Base-by-base conservation (phyloP, 2,113 vertebrate genomes). In the Agelaius phoeniceus region DNA sequence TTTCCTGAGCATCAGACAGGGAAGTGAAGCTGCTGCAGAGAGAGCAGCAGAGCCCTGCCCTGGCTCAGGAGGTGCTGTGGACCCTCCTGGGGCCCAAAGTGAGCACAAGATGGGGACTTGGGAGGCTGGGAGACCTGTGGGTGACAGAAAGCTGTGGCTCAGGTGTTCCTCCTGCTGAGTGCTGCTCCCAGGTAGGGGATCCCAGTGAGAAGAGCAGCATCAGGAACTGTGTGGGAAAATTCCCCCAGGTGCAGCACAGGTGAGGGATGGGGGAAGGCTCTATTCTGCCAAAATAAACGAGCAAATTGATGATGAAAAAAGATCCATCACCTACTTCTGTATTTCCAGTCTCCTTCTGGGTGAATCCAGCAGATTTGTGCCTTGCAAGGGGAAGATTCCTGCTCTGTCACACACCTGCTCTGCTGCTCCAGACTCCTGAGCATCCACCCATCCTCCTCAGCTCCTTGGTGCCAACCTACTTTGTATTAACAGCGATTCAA, bases 401-500 rank as follows among this genome's bases (percentile, higher is more conserved):
- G 3, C 55, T 57, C 63, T 30, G 15, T 11, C 26, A 9, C 21
- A 14, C n/a, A 49, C 46, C 51, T 86, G 41, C 44, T 90, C 12
- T 67, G 49, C 58, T 68, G 48, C 59, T 94, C 65, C 84, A 84
- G 65, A 14, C 80, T 80, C 71, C 84, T 66, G 73, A 33, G 46
- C 76, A 62, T 21, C 58, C 78, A 63, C 72, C 54, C 72, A 11
- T 90, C 68, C 78, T 93, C 55, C 85, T 80, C 37, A 58, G 85
- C 80, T 94, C 8, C 0, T 21, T 11, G 61, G 51, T 93, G 92
- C 90, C 93, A 97, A 65, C 91, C 83, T 78, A 20, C 79, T 96
- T 95, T 67, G 79, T 92, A 67, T 90, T 88, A 94, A 71, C 94
- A 96, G 91, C n/a, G 14, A 94, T 84, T 94, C 83, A 78, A 74